Percentiles rank a stretch among this genome's conserved stretches.
These are phyloP conservation scores for Nesogale talazaci DNA, from an alignment of 2,113 vertebrate genomes.

Conservation along the genomic window DNA sequence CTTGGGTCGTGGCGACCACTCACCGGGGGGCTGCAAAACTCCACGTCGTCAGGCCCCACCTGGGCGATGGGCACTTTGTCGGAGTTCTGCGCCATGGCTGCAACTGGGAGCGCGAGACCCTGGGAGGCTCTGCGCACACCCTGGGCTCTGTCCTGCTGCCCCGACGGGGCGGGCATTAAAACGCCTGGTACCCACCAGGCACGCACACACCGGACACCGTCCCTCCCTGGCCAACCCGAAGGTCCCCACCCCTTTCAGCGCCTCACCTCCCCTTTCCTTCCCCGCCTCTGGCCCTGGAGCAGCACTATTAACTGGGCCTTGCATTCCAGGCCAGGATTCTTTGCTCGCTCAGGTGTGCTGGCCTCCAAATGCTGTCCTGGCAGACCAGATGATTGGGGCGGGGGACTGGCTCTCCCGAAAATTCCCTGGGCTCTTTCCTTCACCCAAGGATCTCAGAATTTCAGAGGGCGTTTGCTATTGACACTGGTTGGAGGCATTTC, in stretches of 20 bases:
- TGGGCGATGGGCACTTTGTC: constrained; percentile 89
- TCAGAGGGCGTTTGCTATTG: neutral
- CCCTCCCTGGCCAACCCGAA: constrained; percentile 47
- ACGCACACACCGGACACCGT: neutral
- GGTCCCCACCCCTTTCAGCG: constrained; percentile 64
- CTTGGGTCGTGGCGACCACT: constrained; percentile 73
- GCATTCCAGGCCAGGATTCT: neutral
- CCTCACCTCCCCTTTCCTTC: constrained; percentile 58
- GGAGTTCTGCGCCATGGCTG: constrained; percentile 86
- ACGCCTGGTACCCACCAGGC: neutral
- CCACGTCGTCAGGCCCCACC: constrained; percentile 87
- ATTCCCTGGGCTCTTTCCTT: neutral
- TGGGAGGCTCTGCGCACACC: neutral
- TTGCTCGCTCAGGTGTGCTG: neutral
- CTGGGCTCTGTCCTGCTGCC: neutral
- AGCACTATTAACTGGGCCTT: neutral
- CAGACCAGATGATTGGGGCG: neutral
- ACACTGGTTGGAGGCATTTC: neutral
- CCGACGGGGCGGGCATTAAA: constrained; percentile 34
- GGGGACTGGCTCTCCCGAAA: neutral
- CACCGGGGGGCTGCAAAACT: constrained; percentile 89
- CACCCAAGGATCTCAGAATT: neutral
- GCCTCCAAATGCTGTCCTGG: too few relatives aligned
- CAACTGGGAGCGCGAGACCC: neutral
- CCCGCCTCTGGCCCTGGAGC: neutral